Evolutionary conservation across 2,888 invertebrate species (phyloP).

Genomic region (Limnephilus marmoratus): DNA sequence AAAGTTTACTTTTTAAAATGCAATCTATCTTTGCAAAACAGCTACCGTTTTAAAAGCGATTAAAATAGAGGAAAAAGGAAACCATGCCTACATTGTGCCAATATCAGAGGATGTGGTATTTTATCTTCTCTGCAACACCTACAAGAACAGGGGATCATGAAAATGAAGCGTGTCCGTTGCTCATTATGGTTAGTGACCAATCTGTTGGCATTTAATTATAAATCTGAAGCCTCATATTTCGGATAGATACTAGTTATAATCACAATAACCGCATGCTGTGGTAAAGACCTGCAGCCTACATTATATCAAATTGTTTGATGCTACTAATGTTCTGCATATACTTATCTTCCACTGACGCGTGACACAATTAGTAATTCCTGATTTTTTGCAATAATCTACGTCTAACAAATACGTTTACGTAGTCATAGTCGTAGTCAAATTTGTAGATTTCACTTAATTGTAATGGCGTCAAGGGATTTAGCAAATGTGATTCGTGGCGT

Average conservation of each 20-base stretch:
- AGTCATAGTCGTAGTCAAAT: no score
- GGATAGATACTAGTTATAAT: neutral
- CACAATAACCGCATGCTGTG: neutral
- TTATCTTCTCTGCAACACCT: no score
- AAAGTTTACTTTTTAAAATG: no score
- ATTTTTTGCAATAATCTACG: no score
- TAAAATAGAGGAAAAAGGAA: neutral
- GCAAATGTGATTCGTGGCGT: no score
- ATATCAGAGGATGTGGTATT: neutral
- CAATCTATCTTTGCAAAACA: neutral
- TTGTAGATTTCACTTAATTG: no score
- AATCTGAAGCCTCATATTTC: neutral
- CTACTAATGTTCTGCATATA: neutral
- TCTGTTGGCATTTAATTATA: neutral
- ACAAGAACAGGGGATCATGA: no score
- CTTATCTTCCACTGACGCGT: no score
- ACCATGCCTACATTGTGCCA: neutral
- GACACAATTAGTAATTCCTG: neutral
- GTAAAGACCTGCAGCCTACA: neutral
- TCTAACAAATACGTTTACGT: no score
- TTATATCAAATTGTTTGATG: neutral
- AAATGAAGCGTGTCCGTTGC: no score
- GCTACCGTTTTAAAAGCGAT: neutral
- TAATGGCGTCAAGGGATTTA: no score
- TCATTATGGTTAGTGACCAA: neutral